Conservation (phyloP, 2,797 vertebrate species). For the Tragelaphus eurycerus region DNA sequence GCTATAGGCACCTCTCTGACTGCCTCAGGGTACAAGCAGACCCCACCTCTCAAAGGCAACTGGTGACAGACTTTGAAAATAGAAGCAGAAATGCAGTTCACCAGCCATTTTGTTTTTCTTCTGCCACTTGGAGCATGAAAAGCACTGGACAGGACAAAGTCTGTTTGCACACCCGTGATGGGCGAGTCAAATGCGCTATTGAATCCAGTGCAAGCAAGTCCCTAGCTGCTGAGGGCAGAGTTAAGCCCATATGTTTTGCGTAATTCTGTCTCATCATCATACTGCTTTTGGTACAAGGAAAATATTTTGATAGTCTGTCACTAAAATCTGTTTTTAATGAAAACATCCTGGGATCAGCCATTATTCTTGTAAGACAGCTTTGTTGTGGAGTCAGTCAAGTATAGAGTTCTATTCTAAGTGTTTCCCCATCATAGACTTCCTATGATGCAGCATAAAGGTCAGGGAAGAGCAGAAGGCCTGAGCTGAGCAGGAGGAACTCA, state of each 20-base stretch:
- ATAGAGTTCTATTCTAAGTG: neutral
- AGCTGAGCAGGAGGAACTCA: neutral
- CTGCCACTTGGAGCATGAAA: neutral
- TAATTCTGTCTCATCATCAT: slow-evolving; percentile 20
- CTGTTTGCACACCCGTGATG: neutral
- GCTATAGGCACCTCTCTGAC: neutral
- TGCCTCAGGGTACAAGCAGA: neutral
- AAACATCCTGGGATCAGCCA: neutral
- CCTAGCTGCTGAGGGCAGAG: neutral
- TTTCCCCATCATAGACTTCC: neutral
- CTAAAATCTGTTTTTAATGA: slow-evolving; percentile 54
- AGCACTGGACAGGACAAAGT: neutral
- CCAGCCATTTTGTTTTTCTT: neutral
- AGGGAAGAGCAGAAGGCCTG: neutral
- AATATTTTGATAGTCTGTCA: slow-evolving; percentile 54
- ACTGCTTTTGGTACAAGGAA: slow-evolving; percentile 39
- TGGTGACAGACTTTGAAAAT: neutral
- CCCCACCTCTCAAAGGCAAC: neutral
- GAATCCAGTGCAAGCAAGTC: neutral
- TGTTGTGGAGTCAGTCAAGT: slow-evolving; percentile 12
- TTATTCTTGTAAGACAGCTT: slow-evolving; percentile 47
- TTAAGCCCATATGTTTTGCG: neutral
- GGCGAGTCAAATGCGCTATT: neutral
- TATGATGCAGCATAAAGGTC: neutral
- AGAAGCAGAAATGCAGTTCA: neutral